Percentiles rank a stretch among this genome's conserved stretches.
phyloP scores from a whole-genome alignment of 2,113 vertebrate genomes.

The Entelurus aequoreus region DNA sequence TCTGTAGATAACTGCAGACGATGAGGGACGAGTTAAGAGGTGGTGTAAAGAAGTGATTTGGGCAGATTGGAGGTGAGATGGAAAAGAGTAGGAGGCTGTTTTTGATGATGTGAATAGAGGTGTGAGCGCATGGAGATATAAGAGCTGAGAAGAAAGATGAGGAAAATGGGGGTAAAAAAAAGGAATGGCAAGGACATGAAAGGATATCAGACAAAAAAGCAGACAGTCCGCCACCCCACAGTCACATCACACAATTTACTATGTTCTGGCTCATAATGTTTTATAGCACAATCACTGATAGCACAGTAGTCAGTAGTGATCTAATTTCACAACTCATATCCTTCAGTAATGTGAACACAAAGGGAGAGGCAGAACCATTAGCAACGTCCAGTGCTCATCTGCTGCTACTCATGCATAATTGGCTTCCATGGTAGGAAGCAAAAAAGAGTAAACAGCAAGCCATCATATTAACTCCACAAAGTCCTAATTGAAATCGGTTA shows the following conservation, averaged over 20 bases:
- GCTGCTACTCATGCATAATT: conserved; percentile 61
- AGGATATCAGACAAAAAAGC: conserved; percentile 46
- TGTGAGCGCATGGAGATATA: conserved; percentile 1
- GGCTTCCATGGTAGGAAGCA: conserved; percentile 57
- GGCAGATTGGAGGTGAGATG: conserved; percentile 49
- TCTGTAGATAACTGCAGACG: conserved; percentile 49
- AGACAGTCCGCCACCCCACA: conserved; percentile 54
- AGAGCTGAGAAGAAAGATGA: conserved; percentile 21
- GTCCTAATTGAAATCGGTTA: conserved; percentile 65
- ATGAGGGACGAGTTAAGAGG: conserved; percentile 35
- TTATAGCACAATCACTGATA: conserved; percentile 63
- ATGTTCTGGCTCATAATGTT: conserved; percentile 69
- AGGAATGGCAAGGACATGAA: conserved; percentile 38
- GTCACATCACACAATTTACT: conserved; percentile 61
- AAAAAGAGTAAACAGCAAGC: conserved; percentile 61
- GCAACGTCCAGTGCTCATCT: conserved; percentile 56
- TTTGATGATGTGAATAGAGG: conserved; percentile 6
- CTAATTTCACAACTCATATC: conserved; percentile 75
- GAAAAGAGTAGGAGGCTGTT: conserved; percentile 7
- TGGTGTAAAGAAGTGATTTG: conserved; percentile 37
- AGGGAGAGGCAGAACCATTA: conserved; percentile 63
- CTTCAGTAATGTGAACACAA: conserved; percentile 72
- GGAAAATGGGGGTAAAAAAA: conserved; percentile 18
- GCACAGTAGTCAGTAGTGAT: conserved; percentile 68
- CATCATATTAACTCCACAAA: conserved; percentile 63